Evolutionary conservation across 1,140 invertebrate species (phyloP).

Genomic region (Sycobia sp.): DNA sequence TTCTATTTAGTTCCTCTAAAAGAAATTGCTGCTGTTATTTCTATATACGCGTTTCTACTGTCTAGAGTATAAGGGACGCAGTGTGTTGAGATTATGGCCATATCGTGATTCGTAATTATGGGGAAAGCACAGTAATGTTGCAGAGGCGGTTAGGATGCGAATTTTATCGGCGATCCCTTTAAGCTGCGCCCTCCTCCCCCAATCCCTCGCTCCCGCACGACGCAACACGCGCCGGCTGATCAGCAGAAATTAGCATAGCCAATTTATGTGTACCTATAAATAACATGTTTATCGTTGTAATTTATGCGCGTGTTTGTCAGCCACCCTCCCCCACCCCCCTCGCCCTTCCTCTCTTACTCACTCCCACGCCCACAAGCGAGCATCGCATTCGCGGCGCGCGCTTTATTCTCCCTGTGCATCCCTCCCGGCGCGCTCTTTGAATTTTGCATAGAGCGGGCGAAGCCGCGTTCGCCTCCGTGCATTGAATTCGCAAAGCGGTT

Average conservation of each 20-base stretch:
- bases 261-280: constrained; percentile 62
- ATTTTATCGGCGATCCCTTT: constrained; percentile 50
- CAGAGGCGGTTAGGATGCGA: constrained; percentile 19
- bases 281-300: constrained; percentile 63
- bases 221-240: constrained; percentile 47
- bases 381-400: neutral
- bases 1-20: no score
- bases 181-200: constrained; percentile 37
- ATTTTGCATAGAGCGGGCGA: constrained; percentile 22
- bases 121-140: constrained; percentile 26
- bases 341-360: neutral
- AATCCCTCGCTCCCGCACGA: no score
- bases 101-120: constrained; percentile 29
- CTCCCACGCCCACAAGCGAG: neutral
- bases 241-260: constrained; percentile 61
- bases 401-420: no score
- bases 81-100: no score
- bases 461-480: constrained; percentile 8
- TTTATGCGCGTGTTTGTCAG: constrained; percentile 52
- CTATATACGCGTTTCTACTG: no score
- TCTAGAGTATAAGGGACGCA: no score
- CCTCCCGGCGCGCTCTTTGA: constrained; percentile 15
- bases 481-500: constrained; percentile 25
- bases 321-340: neutral
- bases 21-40: no score